These are phyloP conservation scores for Diadema setosum DNA, from an alignment of 35 echinoderm and acorn worm species.

Conservation along the genomic window DNA sequence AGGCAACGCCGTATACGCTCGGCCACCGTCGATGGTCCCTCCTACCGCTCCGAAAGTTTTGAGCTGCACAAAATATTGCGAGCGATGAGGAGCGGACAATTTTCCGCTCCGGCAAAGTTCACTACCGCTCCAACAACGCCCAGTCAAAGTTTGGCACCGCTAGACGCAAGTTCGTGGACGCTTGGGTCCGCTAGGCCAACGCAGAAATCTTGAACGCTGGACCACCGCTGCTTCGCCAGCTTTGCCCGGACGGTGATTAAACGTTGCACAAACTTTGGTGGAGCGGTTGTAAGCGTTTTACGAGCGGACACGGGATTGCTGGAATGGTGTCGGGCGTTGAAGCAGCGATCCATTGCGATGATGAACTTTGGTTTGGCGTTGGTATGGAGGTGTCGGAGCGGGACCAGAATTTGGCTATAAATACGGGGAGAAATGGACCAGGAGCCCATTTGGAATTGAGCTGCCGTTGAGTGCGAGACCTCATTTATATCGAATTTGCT, in stretches of 20 bases:
- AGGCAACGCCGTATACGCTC: background rate
- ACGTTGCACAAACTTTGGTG: background rate
- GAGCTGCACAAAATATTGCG: slow-evolving; percentile 9
- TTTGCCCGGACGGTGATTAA: background rate
- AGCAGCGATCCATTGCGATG: background rate
- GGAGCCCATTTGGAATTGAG: no score
- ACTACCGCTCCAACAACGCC: background rate
- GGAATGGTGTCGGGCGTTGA: background rate
- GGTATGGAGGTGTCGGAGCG: slow-evolving; percentile 1
- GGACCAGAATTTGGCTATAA: no score
- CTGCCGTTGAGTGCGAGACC: no score
- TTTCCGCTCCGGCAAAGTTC: background rate
- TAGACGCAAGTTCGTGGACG: slow-evolving; percentile 4
- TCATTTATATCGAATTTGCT: no score
- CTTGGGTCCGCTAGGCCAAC: slow-evolving; percentile 6
- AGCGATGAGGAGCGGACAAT: slow-evolving; percentile 4
- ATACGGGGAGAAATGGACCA: no score
- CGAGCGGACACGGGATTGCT: background rate
- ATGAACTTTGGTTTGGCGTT: background rate
- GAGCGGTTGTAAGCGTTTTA: slow-evolving; percentile 9
- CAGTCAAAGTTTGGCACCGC: background rate
- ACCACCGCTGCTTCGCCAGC: slow-evolving; percentile 1
- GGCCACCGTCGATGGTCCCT: background rate
- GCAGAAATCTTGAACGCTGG: slow-evolving; percentile 4
- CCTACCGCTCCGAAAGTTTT: slow-evolving; percentile 13